Evolutionary conservation across 2,888 invertebrate species (phyloP).

Genomic region (Agelastica alni): DNA sequence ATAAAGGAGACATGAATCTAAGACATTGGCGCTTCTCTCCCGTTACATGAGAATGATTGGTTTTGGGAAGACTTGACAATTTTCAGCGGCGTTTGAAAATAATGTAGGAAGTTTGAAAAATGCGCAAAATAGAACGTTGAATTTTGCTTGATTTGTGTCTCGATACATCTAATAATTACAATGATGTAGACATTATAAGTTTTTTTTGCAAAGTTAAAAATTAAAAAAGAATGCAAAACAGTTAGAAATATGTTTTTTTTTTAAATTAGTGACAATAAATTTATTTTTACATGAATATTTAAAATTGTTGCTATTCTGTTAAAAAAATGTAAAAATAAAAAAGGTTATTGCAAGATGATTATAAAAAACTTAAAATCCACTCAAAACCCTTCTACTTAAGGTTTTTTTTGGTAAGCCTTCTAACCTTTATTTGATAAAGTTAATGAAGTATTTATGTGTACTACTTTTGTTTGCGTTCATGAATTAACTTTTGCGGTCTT

Average conservation of each 20-base stretch:
- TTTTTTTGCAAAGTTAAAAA: too few species aligned
- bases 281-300: not conserved
- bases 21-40: not conserved
- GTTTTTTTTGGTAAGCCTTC: not conserved
- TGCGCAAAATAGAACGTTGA: not conserved
- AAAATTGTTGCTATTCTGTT: not conserved
- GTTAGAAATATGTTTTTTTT: too few species aligned
- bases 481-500: too few species aligned
- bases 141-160: not conserved
- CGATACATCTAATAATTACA: too few species aligned
- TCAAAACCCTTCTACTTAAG: not conserved
- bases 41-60: not conserved
- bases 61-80: constrained; percentile 7
- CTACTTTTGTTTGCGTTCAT: too few species aligned
- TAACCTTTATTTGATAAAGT: not conserved
- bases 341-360: not conserved
- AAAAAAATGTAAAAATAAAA: not conserved
- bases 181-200: too few species aligned
- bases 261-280: too few species aligned
- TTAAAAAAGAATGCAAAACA: too few species aligned
- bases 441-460: too few species aligned
- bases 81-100: constrained; percentile 9
- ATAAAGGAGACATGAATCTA: not conserved
- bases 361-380: not conserved
- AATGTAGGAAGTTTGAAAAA: constrained; percentile 3